Conservation (phyloP, 2,113 vertebrate species). For the Eidolon helvum region DNA sequence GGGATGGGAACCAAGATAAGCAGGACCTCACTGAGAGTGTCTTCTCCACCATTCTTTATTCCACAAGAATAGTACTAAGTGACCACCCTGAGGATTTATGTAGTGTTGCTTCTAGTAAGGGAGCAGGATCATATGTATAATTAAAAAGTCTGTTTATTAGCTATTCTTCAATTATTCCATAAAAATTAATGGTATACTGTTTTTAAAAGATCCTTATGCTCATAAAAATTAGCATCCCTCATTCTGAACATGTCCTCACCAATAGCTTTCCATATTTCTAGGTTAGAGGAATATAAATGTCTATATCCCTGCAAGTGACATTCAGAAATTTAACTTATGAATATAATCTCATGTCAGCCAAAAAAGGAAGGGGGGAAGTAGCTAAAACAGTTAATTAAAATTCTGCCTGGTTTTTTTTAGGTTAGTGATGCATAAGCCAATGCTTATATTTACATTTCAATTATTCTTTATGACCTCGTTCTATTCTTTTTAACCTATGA, state of each 20-base stretch:
- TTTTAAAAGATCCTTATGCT: background rate
- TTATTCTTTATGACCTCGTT: background rate
- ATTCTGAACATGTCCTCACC: background rate
- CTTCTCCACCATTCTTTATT: background rate
- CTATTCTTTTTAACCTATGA: background rate
- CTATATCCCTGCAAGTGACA: background rate
- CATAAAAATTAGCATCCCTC: background rate
- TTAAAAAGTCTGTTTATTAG: background rate
- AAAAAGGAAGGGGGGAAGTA: background rate
- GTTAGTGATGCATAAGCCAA: background rate
- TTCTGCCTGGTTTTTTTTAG: conserved; percentile 11
- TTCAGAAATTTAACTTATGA: background rate
- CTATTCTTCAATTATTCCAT: background rate
- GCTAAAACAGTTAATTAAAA: background rate
- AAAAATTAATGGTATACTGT: background rate
- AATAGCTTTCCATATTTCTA: background rate
- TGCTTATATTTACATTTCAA: background rate
- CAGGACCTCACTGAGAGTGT: background rate
- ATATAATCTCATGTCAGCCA: background rate
- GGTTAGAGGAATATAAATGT: background rate
- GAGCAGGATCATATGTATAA: background rate
- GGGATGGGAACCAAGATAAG: background rate
- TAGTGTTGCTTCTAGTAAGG: background rate
- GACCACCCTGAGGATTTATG: background rate
- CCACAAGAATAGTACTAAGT: too few species aligned